A percentile compares a stretch with the other conserved stretches of the same genome.
These are phyloP conservation scores for Protosalanx chinensis DNA, from an alignment of 2,797 vertebrate genomes.

Conservation along the genomic window DNA sequence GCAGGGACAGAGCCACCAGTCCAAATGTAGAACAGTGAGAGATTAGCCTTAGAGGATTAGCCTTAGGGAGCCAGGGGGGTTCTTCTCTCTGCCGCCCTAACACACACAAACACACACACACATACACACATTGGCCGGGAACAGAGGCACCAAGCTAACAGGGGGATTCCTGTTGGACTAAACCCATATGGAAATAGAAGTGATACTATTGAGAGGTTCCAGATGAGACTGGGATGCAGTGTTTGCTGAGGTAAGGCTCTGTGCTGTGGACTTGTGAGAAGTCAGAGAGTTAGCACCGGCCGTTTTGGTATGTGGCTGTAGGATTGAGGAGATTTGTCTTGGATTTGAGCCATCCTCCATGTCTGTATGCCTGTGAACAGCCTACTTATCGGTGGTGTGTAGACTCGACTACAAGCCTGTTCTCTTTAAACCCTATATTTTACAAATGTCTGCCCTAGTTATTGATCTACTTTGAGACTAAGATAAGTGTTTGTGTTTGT, in stretches of 20 bases:
- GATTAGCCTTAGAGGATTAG: conserved; percentile 75
- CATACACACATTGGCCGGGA: conserved; percentile 7
- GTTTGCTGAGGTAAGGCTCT: conserved; percentile 51
- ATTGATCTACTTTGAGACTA: not conserved
- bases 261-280: not conserved
- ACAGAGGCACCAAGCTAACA: not conserved
- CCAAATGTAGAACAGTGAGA: conserved; percentile 71
- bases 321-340: conserved; percentile 40
- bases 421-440: not conserved
- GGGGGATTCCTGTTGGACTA: not conserved
- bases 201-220: conserved; percentile 1
- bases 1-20: conserved; percentile 51
- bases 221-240: not conserved
- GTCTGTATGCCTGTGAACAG: conserved; percentile 25
- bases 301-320: conserved; percentile 18
- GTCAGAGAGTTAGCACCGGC: conserved; percentile 5
- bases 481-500: conserved; percentile 12
- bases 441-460: not conserved
- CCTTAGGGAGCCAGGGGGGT: conserved; percentile 23
- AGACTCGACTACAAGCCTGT: not conserved
- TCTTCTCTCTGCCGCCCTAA: conserved; percentile 41
- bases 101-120: conserved; percentile 39
- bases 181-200: conserved; percentile 4
- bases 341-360: conserved; percentile 27
- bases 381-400: conserved; percentile 40